Conservation (phyloP, 2,113 vertebrate genomes). For the Strigops habroptila region DNA sequence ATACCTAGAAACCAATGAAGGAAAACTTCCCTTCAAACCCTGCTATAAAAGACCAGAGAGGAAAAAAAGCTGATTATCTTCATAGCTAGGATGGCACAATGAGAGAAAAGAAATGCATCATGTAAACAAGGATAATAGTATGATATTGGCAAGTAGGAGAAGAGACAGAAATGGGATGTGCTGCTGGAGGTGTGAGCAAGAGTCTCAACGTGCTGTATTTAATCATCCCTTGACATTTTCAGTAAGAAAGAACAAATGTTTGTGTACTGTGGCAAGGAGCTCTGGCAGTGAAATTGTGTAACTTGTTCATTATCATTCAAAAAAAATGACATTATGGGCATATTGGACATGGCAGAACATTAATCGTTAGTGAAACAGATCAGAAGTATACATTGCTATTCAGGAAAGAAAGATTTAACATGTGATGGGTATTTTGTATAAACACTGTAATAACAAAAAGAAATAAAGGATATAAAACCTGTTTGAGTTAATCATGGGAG, state of each 20-base stretch:
- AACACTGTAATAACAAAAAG: neutral
- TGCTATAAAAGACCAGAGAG: neutral
- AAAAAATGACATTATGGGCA: neutral
- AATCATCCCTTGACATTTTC: slow-evolving; percentile 22
- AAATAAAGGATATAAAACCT: neutral
- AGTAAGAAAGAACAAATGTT: slow-evolving; percentile 25
- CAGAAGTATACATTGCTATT: neutral
- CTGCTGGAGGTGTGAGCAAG: neutral
- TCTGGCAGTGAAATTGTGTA: neutral
- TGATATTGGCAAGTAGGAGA: neutral
- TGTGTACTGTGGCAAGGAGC: neutral
- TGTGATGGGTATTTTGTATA: neutral
- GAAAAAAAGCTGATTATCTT: neutral
- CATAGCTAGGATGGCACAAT: neutral
- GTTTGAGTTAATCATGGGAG: neutral
- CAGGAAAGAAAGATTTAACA: neutral
- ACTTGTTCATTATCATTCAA: neutral
- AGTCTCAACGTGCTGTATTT: neutral
- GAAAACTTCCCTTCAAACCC: neutral
- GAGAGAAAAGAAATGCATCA: neutral
- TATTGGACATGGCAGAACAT: neutral
- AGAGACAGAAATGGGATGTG: neutral
- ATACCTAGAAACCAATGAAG: neutral
- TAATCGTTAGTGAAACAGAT: neutral
- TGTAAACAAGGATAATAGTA: neutral